These are phyloP conservation scores for Chelon labrosus DNA, from an alignment of 2,797 vertebrate species.

Conservation along the genomic window DNA sequence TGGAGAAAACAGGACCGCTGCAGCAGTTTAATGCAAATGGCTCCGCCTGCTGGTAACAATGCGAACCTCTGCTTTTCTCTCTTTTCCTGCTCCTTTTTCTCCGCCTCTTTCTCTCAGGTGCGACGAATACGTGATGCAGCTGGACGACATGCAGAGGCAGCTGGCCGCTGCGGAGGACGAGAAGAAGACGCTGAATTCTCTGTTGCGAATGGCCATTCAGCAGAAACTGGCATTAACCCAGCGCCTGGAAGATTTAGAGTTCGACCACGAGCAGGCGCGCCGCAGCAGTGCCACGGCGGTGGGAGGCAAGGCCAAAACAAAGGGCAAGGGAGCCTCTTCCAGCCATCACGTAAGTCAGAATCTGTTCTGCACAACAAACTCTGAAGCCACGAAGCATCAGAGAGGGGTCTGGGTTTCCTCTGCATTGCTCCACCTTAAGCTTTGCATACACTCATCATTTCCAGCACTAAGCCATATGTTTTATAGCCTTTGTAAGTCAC, in stretches of 20 bases:
- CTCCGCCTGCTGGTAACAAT: slow-evolving; percentile 71
- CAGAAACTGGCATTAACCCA: slow-evolving; percentile 98
- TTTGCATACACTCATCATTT: slow-evolving; percentile 18
- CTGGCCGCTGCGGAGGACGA: slow-evolving; percentile 96
- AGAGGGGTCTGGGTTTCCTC: not conserved
- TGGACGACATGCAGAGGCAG: slow-evolving; percentile 99
- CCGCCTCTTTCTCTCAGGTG: slow-evolving; percentile 83
- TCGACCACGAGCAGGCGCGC: slow-evolving; percentile 94
- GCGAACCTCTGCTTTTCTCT: not conserved
- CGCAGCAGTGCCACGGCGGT: slow-evolving; percentile 80
- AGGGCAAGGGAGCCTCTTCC: slow-evolving; percentile 83
- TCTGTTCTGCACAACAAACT: slow-evolving; percentile 76
- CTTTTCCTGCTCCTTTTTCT: not conserved
- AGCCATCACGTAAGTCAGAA: slow-evolving; percentile 92
- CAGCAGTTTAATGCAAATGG: slow-evolving; percentile 25
- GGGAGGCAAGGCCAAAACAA: slow-evolving; percentile 80
- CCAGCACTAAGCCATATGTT: not conserved
- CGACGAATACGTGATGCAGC: slow-evolving; percentile 96
- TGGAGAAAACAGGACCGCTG: slow-evolving; percentile 53
- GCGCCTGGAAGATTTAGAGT: slow-evolving; percentile 96
- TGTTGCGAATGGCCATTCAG: slow-evolving; percentile 99
- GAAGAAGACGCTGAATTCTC: slow-evolving; percentile 98
- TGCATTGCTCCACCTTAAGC: slow-evolving; percentile 12
- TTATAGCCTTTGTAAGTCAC: not conserved
- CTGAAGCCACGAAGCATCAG: slow-evolving; percentile 66